Evolutionary conservation across 2,888 invertebrate genomes (phyloP).

Genomic region (Nasonia oneida): DNA sequence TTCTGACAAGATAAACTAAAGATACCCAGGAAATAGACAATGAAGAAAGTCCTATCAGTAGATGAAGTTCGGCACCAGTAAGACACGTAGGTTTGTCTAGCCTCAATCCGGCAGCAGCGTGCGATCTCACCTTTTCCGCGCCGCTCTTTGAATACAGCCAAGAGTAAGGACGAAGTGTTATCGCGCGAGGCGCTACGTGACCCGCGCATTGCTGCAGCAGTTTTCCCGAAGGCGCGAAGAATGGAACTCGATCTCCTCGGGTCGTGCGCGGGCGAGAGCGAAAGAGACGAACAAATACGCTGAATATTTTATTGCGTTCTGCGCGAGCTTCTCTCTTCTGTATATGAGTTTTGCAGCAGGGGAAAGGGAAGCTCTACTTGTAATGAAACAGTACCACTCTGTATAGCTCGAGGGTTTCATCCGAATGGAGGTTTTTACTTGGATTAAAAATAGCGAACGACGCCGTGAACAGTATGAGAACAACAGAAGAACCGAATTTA

Average conservation of each 20-base stretch:
- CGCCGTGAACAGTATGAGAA: background rate
- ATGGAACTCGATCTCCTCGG: background rate
- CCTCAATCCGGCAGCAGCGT: constrained; percentile 73
- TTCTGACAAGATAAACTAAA: constrained; percentile 34
- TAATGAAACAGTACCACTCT: background rate
- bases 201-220: constrained; percentile 63
- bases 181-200: constrained; percentile 73
- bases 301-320: constrained; percentile 49
- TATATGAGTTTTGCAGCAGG: background rate
- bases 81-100: constrained; percentile 74
- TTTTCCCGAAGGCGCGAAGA: constrained; percentile 67
- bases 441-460: background rate
- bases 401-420: no score
- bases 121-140: constrained; percentile 68
- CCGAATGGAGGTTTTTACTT: background rate
- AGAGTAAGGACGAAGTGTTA: constrained; percentile 69
- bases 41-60: background rate
- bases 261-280: background rate
- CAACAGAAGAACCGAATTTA: background rate
- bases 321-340: background rate
- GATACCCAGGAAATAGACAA: constrained; percentile 6
- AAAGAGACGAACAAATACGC: constrained; percentile 36
- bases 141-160: constrained; percentile 69
- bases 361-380: background rate
- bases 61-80: constrained; percentile 59